Evolutionary conservation across 2,888 invertebrate genomes (phyloP).

Genomic region (Epistrophe eligans): DNA sequence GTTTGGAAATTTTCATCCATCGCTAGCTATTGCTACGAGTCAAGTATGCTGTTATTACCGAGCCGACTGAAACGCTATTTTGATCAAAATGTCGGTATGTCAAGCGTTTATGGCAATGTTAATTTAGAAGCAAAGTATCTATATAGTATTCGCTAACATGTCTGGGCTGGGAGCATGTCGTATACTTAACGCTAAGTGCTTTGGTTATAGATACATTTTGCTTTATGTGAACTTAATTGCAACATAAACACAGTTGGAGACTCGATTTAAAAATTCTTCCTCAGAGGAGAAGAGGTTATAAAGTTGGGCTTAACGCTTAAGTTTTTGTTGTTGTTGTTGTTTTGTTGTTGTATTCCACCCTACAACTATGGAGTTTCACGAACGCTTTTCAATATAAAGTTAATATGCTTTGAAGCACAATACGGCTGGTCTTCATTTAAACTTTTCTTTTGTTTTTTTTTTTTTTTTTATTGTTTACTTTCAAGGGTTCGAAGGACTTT

Average conservation of each 20-base stretch:
- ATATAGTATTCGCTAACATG: slow-evolving; percentile 12
- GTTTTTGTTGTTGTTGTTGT: background rate
- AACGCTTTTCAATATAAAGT: background rate
- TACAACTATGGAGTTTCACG: background rate
- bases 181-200: slow-evolving; percentile 29
- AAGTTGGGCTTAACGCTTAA: background rate
- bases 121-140: slow-evolving; percentile 8
- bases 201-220: slow-evolving; percentile 32
- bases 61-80: slow-evolving; percentile 25
- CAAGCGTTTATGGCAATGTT: slow-evolving; percentile 33
- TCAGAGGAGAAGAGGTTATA: background rate
- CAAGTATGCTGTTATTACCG: background rate
- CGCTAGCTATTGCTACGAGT: background rate
- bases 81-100: slow-evolving; percentile 33
- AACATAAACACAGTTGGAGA: slow-evolving; percentile 38
- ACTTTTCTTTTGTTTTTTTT: background rate
- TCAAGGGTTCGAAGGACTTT: slow-evolving; percentile 14
- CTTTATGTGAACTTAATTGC: slow-evolving; percentile 42
- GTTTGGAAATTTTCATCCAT: slow-evolving; percentile 37
- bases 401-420: background rate
- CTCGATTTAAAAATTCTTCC: slow-evolving; percentile 24
- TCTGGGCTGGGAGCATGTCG: slow-evolving; percentile 23
- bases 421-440: slow-evolving; percentile 15
- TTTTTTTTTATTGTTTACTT: background rate
- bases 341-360: too few species aligned